Conservation (phyloP, 2,113 vertebrate genomes). For the Poeciliopsis occidentalis region DNA sequence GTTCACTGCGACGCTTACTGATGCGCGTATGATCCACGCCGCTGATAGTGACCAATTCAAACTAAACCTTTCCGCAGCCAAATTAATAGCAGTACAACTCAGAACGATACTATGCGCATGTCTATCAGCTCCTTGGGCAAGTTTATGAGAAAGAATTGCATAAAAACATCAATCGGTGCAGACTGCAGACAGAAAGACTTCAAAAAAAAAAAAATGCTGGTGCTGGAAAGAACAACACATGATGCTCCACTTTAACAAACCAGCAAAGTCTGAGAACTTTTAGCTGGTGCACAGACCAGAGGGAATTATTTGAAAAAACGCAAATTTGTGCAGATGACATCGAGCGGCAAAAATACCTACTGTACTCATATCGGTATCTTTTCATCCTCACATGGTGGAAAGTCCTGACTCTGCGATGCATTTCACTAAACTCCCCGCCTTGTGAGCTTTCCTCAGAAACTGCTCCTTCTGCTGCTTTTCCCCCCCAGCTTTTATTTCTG, state of each 20-base stretch:
- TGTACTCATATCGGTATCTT: conserved; percentile 54
- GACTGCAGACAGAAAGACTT: conserved; percentile 2
- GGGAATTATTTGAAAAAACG: not conserved
- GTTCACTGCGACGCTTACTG: conserved; percentile 53
- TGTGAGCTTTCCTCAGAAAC: not conserved
- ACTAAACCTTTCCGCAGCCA: too few relatives aligned
- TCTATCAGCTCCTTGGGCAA: not conserved
- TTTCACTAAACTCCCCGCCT: conserved; percentile 9
- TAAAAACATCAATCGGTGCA: conserved; percentile 12
- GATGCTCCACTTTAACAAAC: conserved; percentile 7
- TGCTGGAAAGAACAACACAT: not conserved
- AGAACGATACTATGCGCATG: not conserved
- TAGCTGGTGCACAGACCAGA: not conserved
- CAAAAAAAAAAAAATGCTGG: not conserved
- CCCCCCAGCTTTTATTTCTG: conserved; percentile 44
- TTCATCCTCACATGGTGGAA: conserved; percentile 59
- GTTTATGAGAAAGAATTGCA: not conserved
- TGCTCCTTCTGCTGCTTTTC: conserved; percentile 11
- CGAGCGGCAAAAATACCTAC: conserved; percentile 54
- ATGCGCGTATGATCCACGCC: not conserved
- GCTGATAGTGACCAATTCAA: not conserved
- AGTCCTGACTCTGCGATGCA: conserved; percentile 61
- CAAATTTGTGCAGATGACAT: conserved; percentile 4
- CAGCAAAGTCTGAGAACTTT: conserved; percentile 10
- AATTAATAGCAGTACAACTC: not conserved